Base-by-base conservation (phyloP, 1,140 invertebrate species). In the Mamestra configurata region DNA sequence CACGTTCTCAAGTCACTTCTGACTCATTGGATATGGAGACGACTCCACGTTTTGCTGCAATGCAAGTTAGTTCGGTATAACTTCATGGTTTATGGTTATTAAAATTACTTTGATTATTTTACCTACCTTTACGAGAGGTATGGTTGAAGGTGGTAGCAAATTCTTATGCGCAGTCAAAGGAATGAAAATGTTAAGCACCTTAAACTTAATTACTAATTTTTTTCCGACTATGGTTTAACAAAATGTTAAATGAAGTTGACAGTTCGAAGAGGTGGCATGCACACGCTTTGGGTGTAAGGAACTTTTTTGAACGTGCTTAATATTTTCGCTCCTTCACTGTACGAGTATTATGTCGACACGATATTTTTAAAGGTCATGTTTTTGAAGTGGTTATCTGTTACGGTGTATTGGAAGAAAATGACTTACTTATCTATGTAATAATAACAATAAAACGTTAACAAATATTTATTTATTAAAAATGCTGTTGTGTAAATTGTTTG, bases 21-120 rank as follows among this genome's bases (percentile, higher is more conserved):
- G 95, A 95, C 76, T 95, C 95, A 0, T 81, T 95, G 59, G 90
- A 95, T 24, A 87, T 92, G 59, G 94, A 92, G 31, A 90, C 91
- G 0, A 89, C 94, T 8, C 88, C 90, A 5, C 90, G 95, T 10
- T 91, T 95, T 59, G 84, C 93, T 37, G 92, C 93, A 11, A 95
- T 95, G 95, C 95, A 95, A 93, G 95, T 95, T 76, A 95, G 95
- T 82, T 95, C 95, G 20, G 95, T 95, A 31, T 95, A 88, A 72
- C 8, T 75, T 49, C 6, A 37, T 13, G 10, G 22, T 0, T 57
- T 10, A 37, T 20, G 8, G 35, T 61, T 11, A 7, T 59, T 27
- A 20, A 59, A 49, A n/a, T 4, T 49, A 5, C 0, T 46, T 10
- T 6, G 6, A 49, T 15, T 49, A n/a, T 49, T n/a, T n/a, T 49